A percentile compares a stretch with the other conserved stretches of the same genome.
Conservation (phyloP, 2,888 invertebrate species). For the Cheilosia scutellata region DNA sequence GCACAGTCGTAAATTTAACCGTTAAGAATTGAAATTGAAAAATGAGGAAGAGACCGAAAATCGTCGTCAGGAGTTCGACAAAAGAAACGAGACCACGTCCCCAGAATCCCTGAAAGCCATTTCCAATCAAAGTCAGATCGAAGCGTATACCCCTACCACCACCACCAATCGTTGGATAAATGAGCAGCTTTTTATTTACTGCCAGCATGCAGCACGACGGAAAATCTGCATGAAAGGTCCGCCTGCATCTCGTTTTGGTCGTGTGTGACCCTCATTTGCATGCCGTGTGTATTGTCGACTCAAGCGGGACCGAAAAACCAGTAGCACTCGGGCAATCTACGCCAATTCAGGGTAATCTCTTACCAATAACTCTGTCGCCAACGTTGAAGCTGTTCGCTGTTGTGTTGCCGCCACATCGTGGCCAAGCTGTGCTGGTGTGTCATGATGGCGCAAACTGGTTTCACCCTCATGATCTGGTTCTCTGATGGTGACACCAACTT, state of each 20-base stretch:
- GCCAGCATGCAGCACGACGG: constrained; percentile 71
- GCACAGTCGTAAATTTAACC: constrained; percentile 45
- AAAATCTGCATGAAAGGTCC: constrained; percentile 71
- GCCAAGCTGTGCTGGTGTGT: constrained; percentile 23
- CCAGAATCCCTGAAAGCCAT: constrained; percentile 7
- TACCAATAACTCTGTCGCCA: constrained; percentile 66
- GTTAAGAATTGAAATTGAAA: constrained; percentile 70
- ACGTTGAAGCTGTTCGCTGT: background rate
- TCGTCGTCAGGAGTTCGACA: constrained; percentile 33
- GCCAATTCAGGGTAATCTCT: constrained; percentile 72
- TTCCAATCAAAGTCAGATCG: constrained; percentile 56
- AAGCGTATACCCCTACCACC: background rate
- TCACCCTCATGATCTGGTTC: constrained; percentile 59
- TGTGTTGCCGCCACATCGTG: constrained; percentile 32
- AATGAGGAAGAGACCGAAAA: constrained; percentile 58
- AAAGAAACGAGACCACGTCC: constrained; percentile 35
- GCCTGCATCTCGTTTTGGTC: constrained; percentile 21
- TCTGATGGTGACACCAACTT: constrained; percentile 63
- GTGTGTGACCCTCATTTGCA: constrained; percentile 67
- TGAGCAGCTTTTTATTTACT: constrained; percentile 72
- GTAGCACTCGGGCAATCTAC: constrained; percentile 64
- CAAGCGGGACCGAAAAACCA: constrained; percentile 62
- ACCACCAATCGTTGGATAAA: constrained; percentile 42
- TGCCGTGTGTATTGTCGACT: constrained; percentile 16
- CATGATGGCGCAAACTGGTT: constrained; percentile 67